Evolutionary conservation across 1,140 invertebrate species (phyloP), one percentile per base, ranked within the genome.

Genomic region (Pogonus chalceus): DNA sequence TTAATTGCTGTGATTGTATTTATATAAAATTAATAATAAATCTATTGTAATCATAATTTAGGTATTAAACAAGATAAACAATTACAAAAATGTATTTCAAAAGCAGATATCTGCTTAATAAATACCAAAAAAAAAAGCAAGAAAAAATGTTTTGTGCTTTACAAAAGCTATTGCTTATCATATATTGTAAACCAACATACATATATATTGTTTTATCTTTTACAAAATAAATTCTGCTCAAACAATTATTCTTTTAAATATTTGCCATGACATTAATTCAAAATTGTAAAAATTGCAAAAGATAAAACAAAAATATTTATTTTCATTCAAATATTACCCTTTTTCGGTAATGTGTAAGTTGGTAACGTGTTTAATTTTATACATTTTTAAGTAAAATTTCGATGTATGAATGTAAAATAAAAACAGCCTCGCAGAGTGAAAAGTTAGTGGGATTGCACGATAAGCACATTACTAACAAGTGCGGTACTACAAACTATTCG

Each of bases 1-100:
- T 62, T 62, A 56, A 53, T 62, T 60, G 57, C 60, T 62, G 62
- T 62, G 62, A 64, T 64, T 64, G 57, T 63, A 63, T 63, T 61
- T 62, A 60, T 59, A 63, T 57, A 59, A 59, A 59, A 54, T 49
- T 56, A 52, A 57, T 53, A 57, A 43, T 39, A 23, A 49, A 37
- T 52, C 24, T 55, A 55, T 35, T 39, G 53, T 55, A 49, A 47
- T 46, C 47, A 49, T 55, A 31, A 35, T 49, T 50, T 49, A 49
- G 47, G 31, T 31, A 55, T 26, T 31, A 54, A 47, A 48, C 21
- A 14, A 26, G 23, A 43, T 35, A 23, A 24, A 14, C 39, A 23
- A 46, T 26, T 18, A 35, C 46, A 3, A 23, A 46, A 16, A 21
- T 22, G 51, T 35, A 16, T 35, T 14, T 22, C 14, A 20, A 10